Evolutionary conservation across 53 echinoderm and acorn worm genomes (phyloP).

Genomic region (Luidia sarsii): DNA sequence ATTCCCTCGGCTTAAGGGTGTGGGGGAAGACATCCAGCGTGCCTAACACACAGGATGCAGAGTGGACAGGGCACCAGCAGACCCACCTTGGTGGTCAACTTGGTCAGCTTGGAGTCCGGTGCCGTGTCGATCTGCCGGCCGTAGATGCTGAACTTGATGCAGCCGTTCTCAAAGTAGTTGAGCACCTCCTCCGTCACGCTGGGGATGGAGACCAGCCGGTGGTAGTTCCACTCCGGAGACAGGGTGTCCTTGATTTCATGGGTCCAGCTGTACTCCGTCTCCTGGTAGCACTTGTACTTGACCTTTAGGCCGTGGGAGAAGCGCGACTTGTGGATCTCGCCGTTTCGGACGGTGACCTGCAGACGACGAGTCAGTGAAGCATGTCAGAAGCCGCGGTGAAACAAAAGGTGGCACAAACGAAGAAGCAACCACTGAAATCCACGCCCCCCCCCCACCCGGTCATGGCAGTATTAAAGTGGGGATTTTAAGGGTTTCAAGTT

Average conservation of each 20-base stretch:
- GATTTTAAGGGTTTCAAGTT: too few species aligned
- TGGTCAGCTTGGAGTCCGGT: conserved; percentile 79
- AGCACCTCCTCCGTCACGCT: conserved; percentile 75
- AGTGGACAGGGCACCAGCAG: too few species aligned
- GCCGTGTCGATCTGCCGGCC: conserved; percentile 84
- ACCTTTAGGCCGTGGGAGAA: conserved; percentile 87
- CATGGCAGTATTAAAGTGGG: too few species aligned
- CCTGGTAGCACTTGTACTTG: conserved; percentile 78
- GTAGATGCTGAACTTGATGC: conserved; percentile 83
- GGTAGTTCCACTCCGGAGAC: conserved; percentile 90
- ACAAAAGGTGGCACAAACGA: too few species aligned
- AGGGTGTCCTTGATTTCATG: conserved; percentile 72
- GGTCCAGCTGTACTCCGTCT: conserved; percentile 68
- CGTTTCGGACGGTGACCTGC: conserved; percentile 80
- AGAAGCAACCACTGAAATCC: too few species aligned
- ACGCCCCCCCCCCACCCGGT: too few species aligned
- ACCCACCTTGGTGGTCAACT: conserved; percentile 92
- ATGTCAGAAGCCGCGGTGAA: too few species aligned
- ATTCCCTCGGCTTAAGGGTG: too few species aligned
- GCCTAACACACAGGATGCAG: too few species aligned
- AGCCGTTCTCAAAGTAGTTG: conserved; percentile 78
- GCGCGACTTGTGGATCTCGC: conserved; percentile 97
- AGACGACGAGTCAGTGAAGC: not conserved
- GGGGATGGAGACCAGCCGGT: conserved; percentile 74
- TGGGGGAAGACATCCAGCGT: too few species aligned